Evolutionary conservation across 1,140 invertebrate genomes (phyloP).

Genomic region (Drosophila gunungcola): DNA sequence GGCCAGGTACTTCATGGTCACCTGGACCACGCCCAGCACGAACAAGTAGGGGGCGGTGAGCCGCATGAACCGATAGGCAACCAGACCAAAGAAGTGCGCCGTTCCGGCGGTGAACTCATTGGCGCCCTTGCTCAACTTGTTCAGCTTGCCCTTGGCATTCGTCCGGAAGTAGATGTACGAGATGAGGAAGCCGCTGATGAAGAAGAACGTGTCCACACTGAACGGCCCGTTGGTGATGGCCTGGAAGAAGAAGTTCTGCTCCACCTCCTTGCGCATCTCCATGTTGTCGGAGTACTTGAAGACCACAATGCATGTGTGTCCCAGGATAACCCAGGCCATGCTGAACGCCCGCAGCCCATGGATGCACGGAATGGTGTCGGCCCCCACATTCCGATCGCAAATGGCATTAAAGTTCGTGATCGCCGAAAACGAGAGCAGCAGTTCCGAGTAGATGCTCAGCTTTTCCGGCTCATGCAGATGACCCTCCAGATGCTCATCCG

Average conservation of each 20-base stretch:
- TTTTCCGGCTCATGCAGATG: slow-evolving; percentile 85
- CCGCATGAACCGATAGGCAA: slow-evolving; percentile 91
- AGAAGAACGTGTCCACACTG: slow-evolving; percentile 97
- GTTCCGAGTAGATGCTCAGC: slow-evolving; percentile 88
- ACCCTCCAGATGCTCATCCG: slow-evolving; percentile 87
- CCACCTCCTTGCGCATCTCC: slow-evolving; percentile 90
- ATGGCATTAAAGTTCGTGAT: slow-evolving; percentile 91
- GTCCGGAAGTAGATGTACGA: slow-evolving; percentile 94
- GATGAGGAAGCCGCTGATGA: slow-evolving; percentile 91
- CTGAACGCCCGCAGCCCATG: slow-evolving; percentile 93
- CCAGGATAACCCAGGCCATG: slow-evolving; percentile 97
- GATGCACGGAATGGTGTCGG: slow-evolving; percentile 92
- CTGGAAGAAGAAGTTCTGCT: slow-evolving; percentile 93
- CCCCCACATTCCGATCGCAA: slow-evolving; percentile 91
- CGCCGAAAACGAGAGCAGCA: slow-evolving; percentile 92
- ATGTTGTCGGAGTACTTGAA: slow-evolving; percentile 95
- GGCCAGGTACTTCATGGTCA: slow-evolving; percentile 93
- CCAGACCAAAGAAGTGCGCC: slow-evolving; percentile 91
- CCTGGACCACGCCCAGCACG: slow-evolving; percentile 91
- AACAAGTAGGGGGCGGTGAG: slow-evolving; percentile 94
- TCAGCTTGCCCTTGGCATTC: slow-evolving; percentile 91
- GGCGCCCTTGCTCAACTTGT: slow-evolving; percentile 89
- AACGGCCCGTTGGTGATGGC: slow-evolving; percentile 94
- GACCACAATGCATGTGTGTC: slow-evolving; percentile 93
- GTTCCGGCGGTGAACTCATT: slow-evolving; percentile 89